Conservation (phyloP, 2,797 vertebrate genomes). For the Lagodon rhomboides region DNA sequence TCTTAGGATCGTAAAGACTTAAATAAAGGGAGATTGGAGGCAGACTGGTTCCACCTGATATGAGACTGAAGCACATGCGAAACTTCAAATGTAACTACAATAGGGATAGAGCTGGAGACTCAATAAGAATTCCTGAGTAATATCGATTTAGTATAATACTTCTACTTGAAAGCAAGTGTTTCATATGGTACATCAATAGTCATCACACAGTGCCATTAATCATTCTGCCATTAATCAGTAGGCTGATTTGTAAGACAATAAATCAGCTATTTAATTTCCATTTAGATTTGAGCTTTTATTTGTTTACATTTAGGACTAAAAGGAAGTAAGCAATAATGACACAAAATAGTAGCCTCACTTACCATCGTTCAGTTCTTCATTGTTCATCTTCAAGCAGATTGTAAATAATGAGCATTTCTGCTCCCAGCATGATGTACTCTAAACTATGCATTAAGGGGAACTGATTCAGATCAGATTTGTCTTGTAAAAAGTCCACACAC, state of each 20-base stretch:
- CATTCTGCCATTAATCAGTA: background rate
- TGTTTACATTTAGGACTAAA: background rate
- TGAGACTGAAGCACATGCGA: background rate
- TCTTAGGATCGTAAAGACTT: background rate
- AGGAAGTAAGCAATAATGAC: slow-evolving; percentile 45
- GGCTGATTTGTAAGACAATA: background rate
- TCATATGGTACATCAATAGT: slow-evolving; percentile 5
- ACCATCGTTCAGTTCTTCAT: background rate
- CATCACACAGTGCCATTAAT: background rate
- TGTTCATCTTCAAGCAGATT: slow-evolving; percentile 16
- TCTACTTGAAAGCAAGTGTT: background rate
- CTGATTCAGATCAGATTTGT: slow-evolving; percentile 1
- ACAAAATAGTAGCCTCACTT: slow-evolving; percentile 19
- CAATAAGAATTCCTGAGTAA: slow-evolving; percentile 1
- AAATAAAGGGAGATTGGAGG: slow-evolving; percentile 43
- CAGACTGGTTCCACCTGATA: slow-evolving; percentile 12
- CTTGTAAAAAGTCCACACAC: background rate
- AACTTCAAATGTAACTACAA: background rate
- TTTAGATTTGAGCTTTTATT: background rate
- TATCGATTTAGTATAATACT: background rate
- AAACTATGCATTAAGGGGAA: slow-evolving; percentile 25
- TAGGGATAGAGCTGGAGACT: background rate
- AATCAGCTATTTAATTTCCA: background rate
- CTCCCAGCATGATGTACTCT: background rate
- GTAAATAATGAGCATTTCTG: background rate